These are phyloP conservation scores for Molossus molossus DNA, from an alignment of 2,797 vertebrate species.

Conservation along the genomic window DNA sequence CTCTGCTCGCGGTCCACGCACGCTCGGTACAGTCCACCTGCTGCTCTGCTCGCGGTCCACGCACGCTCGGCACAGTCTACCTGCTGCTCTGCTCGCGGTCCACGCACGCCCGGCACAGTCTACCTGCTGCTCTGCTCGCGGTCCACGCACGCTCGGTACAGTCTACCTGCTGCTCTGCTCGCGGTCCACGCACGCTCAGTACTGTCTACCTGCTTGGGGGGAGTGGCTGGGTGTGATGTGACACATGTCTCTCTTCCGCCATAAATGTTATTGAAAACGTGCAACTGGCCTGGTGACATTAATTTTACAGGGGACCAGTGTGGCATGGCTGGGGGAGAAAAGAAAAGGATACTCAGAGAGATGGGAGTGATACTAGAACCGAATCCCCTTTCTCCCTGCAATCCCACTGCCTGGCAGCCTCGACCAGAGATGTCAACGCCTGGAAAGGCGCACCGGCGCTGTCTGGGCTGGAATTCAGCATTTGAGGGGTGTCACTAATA, in stretches of 20 bases:
- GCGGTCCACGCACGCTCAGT: not conserved
- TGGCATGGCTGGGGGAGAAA: not conserved
- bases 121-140: too few relatives aligned
- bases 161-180: not conserved
- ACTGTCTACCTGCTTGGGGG: not conserved
- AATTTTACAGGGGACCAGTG: not conserved
- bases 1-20: too few relatives aligned
- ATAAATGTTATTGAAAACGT: not conserved
- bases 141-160: not conserved
- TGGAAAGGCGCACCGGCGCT: conserved; percentile 6
- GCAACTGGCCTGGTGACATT: not conserved
- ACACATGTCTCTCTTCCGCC: not conserved
- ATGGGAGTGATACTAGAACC: not conserved
- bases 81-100: too few relatives aligned
- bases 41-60: too few relatives aligned
- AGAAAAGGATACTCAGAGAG: not conserved
- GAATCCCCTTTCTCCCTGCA: not conserved
- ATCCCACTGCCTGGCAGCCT: not conserved
- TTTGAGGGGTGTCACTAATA: conserved; percentile 75
- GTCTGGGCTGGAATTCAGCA: conserved; percentile 67
- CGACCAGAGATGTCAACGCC: not conserved
- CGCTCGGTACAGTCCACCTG: too few relatives aligned
- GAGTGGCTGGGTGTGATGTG: not conserved
- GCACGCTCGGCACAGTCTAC: too few relatives aligned
- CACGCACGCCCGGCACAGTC: too few relatives aligned